These are phyloP conservation scores for Thecophora atra DNA, from an alignment of 2,888 invertebrate genomes.

Conservation along the genomic window DNA sequence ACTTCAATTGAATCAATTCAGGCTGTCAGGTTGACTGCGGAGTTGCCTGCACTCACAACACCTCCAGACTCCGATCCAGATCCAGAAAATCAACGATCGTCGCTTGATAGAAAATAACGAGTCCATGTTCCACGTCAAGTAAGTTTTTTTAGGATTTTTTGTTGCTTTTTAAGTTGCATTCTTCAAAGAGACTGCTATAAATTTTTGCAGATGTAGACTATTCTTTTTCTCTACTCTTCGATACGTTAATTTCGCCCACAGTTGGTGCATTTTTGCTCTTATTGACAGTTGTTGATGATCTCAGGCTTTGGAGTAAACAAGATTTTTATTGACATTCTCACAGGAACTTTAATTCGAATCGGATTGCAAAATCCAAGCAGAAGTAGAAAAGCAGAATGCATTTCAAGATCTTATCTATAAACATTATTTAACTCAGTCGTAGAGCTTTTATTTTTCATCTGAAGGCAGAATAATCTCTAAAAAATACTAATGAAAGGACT, in stretches of 20 bases:
- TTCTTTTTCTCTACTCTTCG: background rate
- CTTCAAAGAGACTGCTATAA: too few species aligned
- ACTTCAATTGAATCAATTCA: background rate
- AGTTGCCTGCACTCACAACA: background rate
- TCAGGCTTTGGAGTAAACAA: background rate
- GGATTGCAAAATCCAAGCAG: too few species aligned
- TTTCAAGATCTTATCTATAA: too few species aligned
- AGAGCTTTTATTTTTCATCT: too few species aligned
- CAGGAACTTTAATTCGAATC: too few species aligned
- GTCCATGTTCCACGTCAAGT: too few species aligned
- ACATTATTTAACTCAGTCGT: too few species aligned
- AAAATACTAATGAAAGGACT: too few species aligned
- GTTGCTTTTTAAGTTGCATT: background rate
- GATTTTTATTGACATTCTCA: background rate
- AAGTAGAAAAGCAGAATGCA: too few species aligned
- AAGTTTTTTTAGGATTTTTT: too few species aligned
- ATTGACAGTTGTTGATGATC: background rate
- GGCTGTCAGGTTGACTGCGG: background rate
- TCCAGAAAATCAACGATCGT: background rate
- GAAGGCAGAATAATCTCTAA: too few species aligned
- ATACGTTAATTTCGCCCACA: background rate
- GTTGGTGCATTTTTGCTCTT: background rate
- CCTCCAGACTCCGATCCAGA: background rate
- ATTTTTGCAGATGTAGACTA: background rate
- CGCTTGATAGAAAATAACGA: background rate